Conservation (phyloP, 2,888 invertebrate species). For the Caenorhabditis uteleia region DNA sequence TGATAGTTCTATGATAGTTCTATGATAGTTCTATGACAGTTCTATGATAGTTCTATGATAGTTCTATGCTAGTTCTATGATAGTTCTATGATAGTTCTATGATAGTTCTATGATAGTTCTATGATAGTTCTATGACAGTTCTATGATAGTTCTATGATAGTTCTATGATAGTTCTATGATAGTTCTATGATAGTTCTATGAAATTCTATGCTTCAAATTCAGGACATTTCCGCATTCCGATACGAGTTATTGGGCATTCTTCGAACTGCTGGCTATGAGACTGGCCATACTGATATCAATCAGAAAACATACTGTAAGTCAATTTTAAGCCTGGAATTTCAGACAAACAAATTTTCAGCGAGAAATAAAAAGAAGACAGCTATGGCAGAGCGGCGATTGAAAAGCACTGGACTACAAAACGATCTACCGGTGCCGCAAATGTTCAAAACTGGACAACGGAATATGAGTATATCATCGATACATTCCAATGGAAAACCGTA, state of each 20-base stretch:
- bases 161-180: not conserved
- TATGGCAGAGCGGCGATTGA: constrained; percentile 58
- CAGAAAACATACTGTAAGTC: constrained; percentile 57
- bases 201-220: not conserved
- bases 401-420: constrained; percentile 51
- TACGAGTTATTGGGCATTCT: constrained; percentile 96
- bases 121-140: not conserved
- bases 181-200: not conserved
- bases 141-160: not conserved
- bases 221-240: constrained; percentile 93
- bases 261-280: constrained; percentile 81
- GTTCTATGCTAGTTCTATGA: not conserved
- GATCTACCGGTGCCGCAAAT: constrained; percentile 57
- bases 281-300: constrained; percentile 59
- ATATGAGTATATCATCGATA: constrained; percentile 21
- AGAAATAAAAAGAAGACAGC: constrained; percentile 59
- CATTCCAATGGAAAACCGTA: constrained; percentile 23
- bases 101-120: not conserved
- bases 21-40: not conserved
- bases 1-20: not conserved
- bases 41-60: not conserved
- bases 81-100: not conserved
- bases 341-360: constrained; percentile 47
- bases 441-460: constrained; percentile 25
- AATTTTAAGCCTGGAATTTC: no score